Conservation (phyloP, 2,888 invertebrate species). For the Sarcophaga carnaria region DNA sequence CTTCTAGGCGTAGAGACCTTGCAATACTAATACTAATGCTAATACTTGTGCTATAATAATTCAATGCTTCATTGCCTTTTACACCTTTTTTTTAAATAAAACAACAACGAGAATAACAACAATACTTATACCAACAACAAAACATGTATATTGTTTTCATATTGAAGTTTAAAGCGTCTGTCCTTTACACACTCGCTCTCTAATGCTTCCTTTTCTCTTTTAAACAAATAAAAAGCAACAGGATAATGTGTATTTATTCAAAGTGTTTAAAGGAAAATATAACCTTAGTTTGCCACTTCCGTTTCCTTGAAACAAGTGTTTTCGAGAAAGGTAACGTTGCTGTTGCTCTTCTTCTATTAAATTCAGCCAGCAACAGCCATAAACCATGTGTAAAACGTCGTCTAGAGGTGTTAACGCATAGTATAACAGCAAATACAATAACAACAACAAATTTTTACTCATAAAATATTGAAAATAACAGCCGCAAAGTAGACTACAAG, state of each 20-base stretch:
- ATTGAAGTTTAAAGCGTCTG: constrained; percentile 20
- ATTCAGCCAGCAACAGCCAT: constrained; percentile 13
- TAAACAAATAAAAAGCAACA: constrained; percentile 57
- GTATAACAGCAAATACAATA: constrained; percentile 57
- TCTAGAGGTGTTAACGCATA: constrained; percentile 66
- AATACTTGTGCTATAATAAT: constrained; percentile 7
- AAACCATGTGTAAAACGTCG: constrained; percentile 51
- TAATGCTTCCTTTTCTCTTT: neutral
- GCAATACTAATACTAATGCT: neutral
- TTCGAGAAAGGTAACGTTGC: constrained; percentile 49
- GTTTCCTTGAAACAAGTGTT: constrained; percentile 68
- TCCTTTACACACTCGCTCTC: neutral
- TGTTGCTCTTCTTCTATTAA: neutral
- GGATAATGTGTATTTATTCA: constrained; percentile 50
- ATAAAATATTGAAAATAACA: constrained; percentile 80
- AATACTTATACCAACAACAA: constrained; percentile 21
- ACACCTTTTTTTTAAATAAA: constrained; percentile 58
- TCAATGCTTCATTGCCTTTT: constrained; percentile 66
- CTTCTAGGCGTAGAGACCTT: constrained; percentile 60
- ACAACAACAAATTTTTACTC: constrained; percentile 76
- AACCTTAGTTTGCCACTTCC: constrained; percentile 69
- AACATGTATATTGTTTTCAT: constrained; percentile 3
- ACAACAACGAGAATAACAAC: constrained; percentile 62
- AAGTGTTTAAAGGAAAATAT: constrained; percentile 67
- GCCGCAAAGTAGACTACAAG: constrained; percentile 75